phyloP scores from a whole-genome alignment of 2,113 vertebrate species.

The Procavia capensis region DNA sequence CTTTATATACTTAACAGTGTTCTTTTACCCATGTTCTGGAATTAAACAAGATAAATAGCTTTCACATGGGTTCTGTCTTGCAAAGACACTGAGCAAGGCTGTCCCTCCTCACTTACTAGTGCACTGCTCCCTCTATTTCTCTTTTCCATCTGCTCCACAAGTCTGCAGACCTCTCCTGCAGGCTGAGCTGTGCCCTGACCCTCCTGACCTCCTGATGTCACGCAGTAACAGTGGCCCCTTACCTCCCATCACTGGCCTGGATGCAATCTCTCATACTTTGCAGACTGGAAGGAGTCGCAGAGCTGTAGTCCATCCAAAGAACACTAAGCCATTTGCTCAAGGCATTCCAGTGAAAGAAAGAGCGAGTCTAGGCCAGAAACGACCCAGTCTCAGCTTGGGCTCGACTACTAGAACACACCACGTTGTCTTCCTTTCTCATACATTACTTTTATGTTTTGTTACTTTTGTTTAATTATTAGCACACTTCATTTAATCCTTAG shows the following conservation, averaged over 20 bases:
- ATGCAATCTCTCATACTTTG: neutral
- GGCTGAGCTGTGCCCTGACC: neutral
- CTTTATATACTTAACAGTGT: neutral
- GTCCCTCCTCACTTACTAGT: fast-evolving
- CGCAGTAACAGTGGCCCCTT: neutral
- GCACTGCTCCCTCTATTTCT: no score
- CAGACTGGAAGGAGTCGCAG: neutral
- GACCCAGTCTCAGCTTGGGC: neutral
- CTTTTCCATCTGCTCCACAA: fast-evolving
- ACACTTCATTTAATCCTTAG: neutral
- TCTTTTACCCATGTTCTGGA: neutral
- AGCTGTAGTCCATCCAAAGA: neutral
- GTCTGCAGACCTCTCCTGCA: neutral
- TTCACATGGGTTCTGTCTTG: neutral
- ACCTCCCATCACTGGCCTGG: neutral
- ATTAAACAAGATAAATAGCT: neutral
- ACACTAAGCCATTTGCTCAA: neutral
- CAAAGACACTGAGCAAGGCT: neutral
- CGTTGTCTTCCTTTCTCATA: neutral
- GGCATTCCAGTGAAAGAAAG: neutral
- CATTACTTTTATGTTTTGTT: neutral
- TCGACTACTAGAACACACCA: neutral
- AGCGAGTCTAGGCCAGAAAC: neutral
- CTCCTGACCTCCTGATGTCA: neutral
- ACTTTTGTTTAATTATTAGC: neutral